Percentiles rank a stretch among this genome's conserved stretches.
These are phyloP conservation scores for Habrosyne pyritoides DNA, from an alignment of 2,888 invertebrate species.

Conservation along the genomic window DNA sequence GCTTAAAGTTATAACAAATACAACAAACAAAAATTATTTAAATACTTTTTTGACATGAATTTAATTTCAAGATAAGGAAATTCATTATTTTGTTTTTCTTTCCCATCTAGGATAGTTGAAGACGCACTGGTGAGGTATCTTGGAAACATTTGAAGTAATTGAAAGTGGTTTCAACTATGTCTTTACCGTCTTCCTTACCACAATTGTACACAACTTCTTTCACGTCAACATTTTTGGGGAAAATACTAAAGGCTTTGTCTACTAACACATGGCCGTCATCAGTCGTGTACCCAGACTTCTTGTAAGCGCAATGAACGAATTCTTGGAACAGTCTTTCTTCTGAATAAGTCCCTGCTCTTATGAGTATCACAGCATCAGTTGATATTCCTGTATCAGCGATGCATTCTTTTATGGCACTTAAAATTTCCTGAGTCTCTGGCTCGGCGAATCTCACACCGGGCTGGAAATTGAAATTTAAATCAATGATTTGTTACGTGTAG, in stretches of 20 bases:
- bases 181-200: conserved; percentile 35
- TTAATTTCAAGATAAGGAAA: too few species aligned
- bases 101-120: neutral
- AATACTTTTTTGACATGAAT: too few species aligned
- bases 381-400: conserved; percentile 25
- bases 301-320: conserved; percentile 57
- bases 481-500: too few species aligned
- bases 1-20: too few species aligned
- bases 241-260: conserved; percentile 42
- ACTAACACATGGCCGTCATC: conserved; percentile 49
- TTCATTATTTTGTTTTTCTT: too few species aligned
- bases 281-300: conserved; percentile 43
- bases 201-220: conserved; percentile 23
- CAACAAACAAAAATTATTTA: too few species aligned
- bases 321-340: conserved; percentile 53
- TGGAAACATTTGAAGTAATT: conserved; percentile 51
- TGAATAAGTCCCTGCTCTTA: conserved; percentile 47
- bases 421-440: neutral
- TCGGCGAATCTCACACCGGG: neutral
- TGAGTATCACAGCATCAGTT: conserved; percentile 23
- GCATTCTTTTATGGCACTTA: conserved; percentile 17
- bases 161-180: conserved; percentile 42
- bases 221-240: conserved; percentile 39
- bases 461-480: too few species aligned
- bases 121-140: conserved; percentile 26